phyloP scores from a whole-genome alignment of 1,140 invertebrate species.

The Lysiphlebus fabarum region DNA sequence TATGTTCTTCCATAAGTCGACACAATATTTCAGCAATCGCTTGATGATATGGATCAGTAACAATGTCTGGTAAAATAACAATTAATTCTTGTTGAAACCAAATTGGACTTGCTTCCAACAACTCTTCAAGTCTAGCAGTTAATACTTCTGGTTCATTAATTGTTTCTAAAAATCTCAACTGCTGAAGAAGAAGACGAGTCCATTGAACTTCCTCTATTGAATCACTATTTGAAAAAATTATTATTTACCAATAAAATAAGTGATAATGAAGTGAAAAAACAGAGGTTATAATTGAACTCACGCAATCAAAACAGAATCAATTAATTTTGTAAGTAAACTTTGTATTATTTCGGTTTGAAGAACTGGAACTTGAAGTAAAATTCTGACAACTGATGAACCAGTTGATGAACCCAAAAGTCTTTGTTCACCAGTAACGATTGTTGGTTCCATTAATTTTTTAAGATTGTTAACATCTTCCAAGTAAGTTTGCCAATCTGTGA shows the following conservation, averaged over 20 bases:
- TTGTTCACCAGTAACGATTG: slow-evolving; percentile 29
- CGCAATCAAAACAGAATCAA: slow-evolving; percentile 41
- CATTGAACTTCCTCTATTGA: slow-evolving; percentile 40
- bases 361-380: slow-evolving; percentile 43
- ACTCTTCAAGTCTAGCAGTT: slow-evolving; percentile 38
- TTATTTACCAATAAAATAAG: slow-evolving; percentile 4
- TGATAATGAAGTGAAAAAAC: slow-evolving; percentile 12
- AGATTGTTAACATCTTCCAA: slow-evolving; percentile 39
- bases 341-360: slow-evolving; percentile 42
- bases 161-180: slow-evolving; percentile 48
- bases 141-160: slow-evolving; percentile 37
- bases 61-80: slow-evolving; percentile 45
- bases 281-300: slow-evolving; percentile 30
- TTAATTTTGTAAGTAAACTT: slow-evolving; percentile 40
- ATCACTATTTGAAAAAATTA: slow-evolving; percentile 31
- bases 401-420: slow-evolving; percentile 24
- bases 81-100: slow-evolving; percentile 50
- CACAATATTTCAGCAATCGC: slow-evolving; percentile 40
- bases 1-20: slow-evolving; percentile 42
- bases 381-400: slow-evolving; percentile 37
- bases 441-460: slow-evolving; percentile 39
- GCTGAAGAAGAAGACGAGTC: slow-evolving; percentile 39
- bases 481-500: slow-evolving; percentile 39
- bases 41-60: slow-evolving; percentile 46
- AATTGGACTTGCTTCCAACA: slow-evolving; percentile 42